phyloP scores from a whole-genome alignment of 2,113 vertebrate species.

The Nannospalax galili region DNA sequence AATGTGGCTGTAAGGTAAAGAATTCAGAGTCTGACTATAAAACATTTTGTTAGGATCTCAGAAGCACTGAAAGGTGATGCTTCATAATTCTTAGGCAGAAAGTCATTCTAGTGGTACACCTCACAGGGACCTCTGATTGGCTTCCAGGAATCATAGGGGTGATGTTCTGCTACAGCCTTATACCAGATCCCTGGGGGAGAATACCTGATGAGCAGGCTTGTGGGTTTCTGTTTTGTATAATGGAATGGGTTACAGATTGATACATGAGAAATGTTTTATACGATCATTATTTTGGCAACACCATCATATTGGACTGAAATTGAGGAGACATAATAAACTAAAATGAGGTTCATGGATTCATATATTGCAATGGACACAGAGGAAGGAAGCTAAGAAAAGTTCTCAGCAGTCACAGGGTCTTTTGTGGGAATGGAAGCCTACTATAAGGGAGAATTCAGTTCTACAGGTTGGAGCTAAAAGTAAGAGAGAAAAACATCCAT shows the following conservation, averaged over 20 bases:
- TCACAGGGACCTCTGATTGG: background rate
- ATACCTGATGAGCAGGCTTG: background rate
- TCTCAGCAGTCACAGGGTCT: background rate
- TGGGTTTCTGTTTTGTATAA: background rate
- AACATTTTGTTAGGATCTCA: background rate
- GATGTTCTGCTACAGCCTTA: background rate
- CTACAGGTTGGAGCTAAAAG: background rate
- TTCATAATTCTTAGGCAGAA: background rate
- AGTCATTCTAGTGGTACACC: background rate
- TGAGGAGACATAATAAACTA: background rate
- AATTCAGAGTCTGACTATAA: background rate
- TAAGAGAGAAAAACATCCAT: background rate
- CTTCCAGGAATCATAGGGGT: background rate
- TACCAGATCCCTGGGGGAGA: background rate
- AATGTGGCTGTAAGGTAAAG: slow-evolving; percentile 6
- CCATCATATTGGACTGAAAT: background rate
- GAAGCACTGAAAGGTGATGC: background rate
- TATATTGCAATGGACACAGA: background rate
- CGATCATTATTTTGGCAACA: background rate
- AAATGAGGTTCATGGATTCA: background rate
- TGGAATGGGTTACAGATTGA: background rate
- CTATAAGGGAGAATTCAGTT: background rate
- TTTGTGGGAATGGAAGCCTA: background rate
- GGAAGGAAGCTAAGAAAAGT: background rate
- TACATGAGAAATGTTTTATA: background rate